Evolutionary conservation across 2,888 invertebrate genomes (phyloP), one percentile per base, ranked within the genome.

Genomic region (Lordiphosa fenestrarum): DNA sequence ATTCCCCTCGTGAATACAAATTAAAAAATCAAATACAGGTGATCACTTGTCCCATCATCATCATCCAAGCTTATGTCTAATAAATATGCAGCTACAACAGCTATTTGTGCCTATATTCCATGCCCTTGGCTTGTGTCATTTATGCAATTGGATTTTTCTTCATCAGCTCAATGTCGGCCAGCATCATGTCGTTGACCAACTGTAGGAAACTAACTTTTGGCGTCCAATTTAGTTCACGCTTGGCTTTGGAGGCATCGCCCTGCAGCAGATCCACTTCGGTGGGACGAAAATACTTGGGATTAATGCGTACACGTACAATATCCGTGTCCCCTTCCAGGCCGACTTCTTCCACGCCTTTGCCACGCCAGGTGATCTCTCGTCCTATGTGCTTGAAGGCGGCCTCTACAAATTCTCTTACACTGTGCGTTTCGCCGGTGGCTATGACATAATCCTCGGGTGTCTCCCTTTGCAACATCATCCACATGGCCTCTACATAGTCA

Each of bases 401-500:
- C 89, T 97, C 97, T 0, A 99, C 97, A 91, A 99, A 99, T 90
- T 99, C 97, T 9, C 96, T 91, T 0, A 99, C 99, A 88, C 96
- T 98, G 90, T 98, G 98, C 10, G 95, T 93, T 88, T 97, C 95
- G 0, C 98, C 98, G 0, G 98, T 98, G 4, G 99, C 98, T 75
- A 99, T 97, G 4, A 99, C 99, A 91, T 95, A 99, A 90, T 99
- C 99, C 50, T 98, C 96, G 0, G 99, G 95, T 35, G 91, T 89
- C 0, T 96, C 94, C 86, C 95, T 95, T 88, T 99, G 99, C 12
- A 99, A 91, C 97, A 99, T 99, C 88, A 98, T 90, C 98, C 99
- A 99, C 99, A 99, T 99, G 0, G 98, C 99, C 95, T 98, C 96
- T 6, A 98, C 96, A 89, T 98, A 98, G 90, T 98, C 98, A 89